These are phyloP conservation scores for Spizella passerina DNA, from an alignment of 2,797 vertebrate genomes.

Conservation along the genomic window DNA sequence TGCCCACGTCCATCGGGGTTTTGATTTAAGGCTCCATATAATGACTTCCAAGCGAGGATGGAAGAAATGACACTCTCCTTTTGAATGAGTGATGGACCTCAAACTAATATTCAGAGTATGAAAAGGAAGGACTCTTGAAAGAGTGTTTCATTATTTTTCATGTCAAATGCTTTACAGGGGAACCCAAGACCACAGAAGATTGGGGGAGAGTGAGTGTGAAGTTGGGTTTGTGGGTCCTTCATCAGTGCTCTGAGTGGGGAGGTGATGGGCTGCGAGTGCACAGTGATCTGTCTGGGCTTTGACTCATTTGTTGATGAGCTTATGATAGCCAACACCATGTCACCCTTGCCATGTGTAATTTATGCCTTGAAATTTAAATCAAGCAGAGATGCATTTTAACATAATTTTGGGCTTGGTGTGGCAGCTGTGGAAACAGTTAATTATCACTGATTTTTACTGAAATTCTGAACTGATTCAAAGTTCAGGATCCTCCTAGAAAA, in stretches of 20 bases:
- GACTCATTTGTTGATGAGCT: slow-evolving; percentile 50
- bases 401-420: background rate
- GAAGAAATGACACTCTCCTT: background rate
- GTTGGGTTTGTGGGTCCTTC: background rate
- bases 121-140: slow-evolving; percentile 3
- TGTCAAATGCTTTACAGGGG: background rate
- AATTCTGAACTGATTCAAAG: background rate
- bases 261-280: background rate
- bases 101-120: slow-evolving; percentile 13
- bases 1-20: background rate
- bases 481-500: background rate
- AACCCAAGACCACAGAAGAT: slow-evolving; percentile 34
- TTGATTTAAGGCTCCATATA: background rate
- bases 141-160: slow-evolving; percentile 28
- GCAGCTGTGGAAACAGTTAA: background rate
- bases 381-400: background rate
- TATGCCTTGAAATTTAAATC: background rate
- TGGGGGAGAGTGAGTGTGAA: background rate
- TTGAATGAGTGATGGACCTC: slow-evolving; percentile 7
- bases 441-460: background rate
- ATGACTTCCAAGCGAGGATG: background rate
- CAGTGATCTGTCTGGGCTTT: background rate
- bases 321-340: background rate
- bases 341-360: background rate
- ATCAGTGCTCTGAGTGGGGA: background rate